Percentiles rank a stretch among this genome's conserved stretches.
These are phyloP conservation scores for Prostheceraeus crozeri DNA, from an alignment of 2,888 invertebrate genomes.

Conservation along the genomic window DNA sequence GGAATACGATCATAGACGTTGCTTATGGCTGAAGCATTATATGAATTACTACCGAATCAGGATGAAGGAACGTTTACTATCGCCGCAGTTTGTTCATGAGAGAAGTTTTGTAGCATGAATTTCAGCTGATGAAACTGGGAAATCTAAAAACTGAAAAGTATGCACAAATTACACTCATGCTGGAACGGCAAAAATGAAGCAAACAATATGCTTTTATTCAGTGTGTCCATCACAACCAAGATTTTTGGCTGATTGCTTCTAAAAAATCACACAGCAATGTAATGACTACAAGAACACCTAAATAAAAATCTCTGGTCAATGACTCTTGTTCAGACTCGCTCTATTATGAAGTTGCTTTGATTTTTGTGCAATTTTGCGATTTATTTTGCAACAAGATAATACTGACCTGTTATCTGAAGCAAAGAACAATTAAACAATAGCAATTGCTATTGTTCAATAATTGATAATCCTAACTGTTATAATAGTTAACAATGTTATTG, in stretches of 20 bases:
- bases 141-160: conserved; percentile 22
- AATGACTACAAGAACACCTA: too few species aligned
- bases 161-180: background rate
- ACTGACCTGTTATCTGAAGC: too few species aligned
- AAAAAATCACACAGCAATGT: background rate
- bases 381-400: too few species aligned
- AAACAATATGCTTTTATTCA: background rate
- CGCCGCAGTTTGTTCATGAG: background rate
- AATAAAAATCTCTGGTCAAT: too few species aligned
- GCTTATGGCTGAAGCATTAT: background rate
- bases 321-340: too few species aligned
- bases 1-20: background rate
- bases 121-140: conserved; percentile 3
- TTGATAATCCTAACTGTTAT: too few species aligned
- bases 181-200: conserved; percentile 4
- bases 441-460: too few species aligned
- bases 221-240: conserved; percentile 2
- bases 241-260: background rate
- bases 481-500: too few species aligned
- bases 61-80: background rate
- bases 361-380: too few species aligned
- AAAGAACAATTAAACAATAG: too few species aligned
- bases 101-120: conserved; percentile 14
- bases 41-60: conserved; percentile 19
- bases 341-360: too few species aligned